Base-by-base conservation (phyloP, 1,140 invertebrate species). In the Coelopa frigida region DNA sequence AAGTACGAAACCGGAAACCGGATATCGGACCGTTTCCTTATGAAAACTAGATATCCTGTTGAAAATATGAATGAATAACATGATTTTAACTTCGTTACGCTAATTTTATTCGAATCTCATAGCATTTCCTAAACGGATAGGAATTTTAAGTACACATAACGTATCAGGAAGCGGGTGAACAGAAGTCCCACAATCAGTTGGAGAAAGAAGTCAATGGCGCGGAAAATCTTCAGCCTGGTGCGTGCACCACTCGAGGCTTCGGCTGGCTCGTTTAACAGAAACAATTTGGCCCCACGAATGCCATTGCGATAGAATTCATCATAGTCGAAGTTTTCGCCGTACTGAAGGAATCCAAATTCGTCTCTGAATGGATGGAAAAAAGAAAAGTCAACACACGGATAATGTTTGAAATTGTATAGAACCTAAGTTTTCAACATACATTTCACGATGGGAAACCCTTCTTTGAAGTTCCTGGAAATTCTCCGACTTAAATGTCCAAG, bases 401-500 rank as follows among this genome's bases (percentile, higher is more conserved):
- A 36, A 36, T 18, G 21, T 39, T 48, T 67, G 53, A 22, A 72
- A 49, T 42, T 66, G 72, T 55, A 51, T 53, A 8, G n/a, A n/a
- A n/a, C n/a, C n/a, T n/a, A n/a, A n/a, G n/a, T n/a, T 73, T 74
- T 58, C 87, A 89, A 20, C 61, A 46, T 75, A 71, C 48, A 69
- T 52, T 59, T 97, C 91, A 14, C 72, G 59, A 2, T 71, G 51
- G 31, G 77, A 72, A 44, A 94, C 64, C 5, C 68, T 54, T 0
- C 71, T 59, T 44, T 82, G n/a, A n/a, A n/a, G n/a, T n/a, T n/a
- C n/a, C n/a, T n/a, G n/a, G n/a, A n/a, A n/a, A n/a, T n/a, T n/a
- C 2, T 78, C 68, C 51, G 89, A 89, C 17, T 71, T 59, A 58
- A 94, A 95, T 6, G 74, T 72, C 90, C 90, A 96, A 59, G 90